Evolutionary conservation across 2,888 invertebrate genomes (phyloP), one percentile per base, ranked within the genome.

Genomic region (Brachyptera putata): DNA sequence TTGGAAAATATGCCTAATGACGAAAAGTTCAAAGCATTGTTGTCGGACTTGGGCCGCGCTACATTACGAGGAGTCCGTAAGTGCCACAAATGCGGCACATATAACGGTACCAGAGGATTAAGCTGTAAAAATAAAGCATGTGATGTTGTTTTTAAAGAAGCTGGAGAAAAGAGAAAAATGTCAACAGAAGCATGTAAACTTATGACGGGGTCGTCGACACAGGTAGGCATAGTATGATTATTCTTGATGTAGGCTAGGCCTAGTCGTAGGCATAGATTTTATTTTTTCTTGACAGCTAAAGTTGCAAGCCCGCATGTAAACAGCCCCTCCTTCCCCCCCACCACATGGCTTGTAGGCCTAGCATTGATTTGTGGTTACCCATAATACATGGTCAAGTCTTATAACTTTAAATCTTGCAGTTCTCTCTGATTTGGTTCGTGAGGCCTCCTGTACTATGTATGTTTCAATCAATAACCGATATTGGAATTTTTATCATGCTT

Each of bases 51-150:
- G 60, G 84, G 84, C 16, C 79, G 81, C 69, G 79, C 86, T 3
- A 87, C 87, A 0, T 73, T 83, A 56, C 74, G 90, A 55, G 90
- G 90, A 3, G 80, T 90, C 0, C 79, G 85, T 66, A 86, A 85
- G 69, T 91, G 90, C 70, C 81, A 81, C 0, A 85, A 85, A 69
- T 91, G 91, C 75, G 86, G 87, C 0, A 82, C 82, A 1, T 83
- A 83, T 64, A 91, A 89, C 73, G 90, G 90, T 1, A 87, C 87
- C 1, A 77, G 89, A 57, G 85, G 87, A n/a, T 76, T 82, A 21
- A 80, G 80, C 64, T 88, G 89, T 70, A 87, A 87, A 72, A 88
- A 87, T 70, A 84, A 84, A 70, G 74, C 78, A 13, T 89, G 88
- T 71, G 81, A 83, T 71, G 82, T 80, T 14, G 79, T 85, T 1